Conservation (phyloP, 2,888 invertebrate species). For the Andrena bucephala region DNA sequence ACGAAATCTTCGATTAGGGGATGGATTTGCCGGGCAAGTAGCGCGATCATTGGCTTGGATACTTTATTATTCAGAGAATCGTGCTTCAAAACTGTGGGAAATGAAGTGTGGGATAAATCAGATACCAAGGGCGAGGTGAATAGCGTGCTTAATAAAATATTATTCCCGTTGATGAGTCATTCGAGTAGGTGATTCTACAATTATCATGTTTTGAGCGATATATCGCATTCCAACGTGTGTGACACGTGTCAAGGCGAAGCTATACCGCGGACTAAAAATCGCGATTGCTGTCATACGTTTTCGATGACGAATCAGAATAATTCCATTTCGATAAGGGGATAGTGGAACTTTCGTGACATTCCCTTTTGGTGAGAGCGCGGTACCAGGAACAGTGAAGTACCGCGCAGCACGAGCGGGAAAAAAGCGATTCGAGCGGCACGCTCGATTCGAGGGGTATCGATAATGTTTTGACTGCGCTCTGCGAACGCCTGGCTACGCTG, state of each 20-base stretch:
- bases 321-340: neutral
- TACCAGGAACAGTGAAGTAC: neutral
- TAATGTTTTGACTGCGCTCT: neutral
- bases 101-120: neutral
- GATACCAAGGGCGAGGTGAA: neutral
- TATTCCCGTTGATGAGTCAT: neutral
- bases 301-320: neutral
- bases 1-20: neutral
- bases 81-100: too few relatives aligned
- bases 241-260: neutral
- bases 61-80: too few relatives aligned
- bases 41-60: neutral
- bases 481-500: neutral
- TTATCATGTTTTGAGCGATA: neutral
- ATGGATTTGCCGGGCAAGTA: neutral
- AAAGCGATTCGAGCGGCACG: neutral
- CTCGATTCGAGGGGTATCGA: neutral
- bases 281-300: neutral
- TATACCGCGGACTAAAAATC: neutral
- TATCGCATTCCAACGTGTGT: neutral
- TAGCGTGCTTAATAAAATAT: neutral
- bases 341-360: neutral
- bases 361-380: neutral
- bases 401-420: neutral
- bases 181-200: neutral